phyloP scores from a whole-genome alignment of 2,113 vertebrate genomes.

The Pyrgilauda ruficollis region DNA sequence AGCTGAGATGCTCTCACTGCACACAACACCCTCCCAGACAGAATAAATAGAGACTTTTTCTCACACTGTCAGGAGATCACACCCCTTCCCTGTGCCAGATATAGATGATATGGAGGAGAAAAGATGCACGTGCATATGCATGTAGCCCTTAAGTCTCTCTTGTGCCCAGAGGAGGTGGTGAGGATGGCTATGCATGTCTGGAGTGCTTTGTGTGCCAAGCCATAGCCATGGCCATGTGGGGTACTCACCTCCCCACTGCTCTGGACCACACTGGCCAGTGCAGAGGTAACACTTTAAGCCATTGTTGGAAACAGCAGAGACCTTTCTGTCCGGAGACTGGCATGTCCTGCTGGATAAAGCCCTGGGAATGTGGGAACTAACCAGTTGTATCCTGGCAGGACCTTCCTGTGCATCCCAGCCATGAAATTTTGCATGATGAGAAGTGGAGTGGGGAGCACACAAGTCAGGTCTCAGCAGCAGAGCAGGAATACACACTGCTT shows the following conservation, averaged over 20 bases:
- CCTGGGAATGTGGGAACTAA: neutral
- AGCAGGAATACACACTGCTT: neutral
- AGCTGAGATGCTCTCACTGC: neutral
- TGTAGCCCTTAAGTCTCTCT: neutral
- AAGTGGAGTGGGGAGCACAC: accelerated
- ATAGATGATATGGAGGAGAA: neutral
- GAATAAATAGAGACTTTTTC: slow-evolving; percentile 45
- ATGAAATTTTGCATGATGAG: neutral
- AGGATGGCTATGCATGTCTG: neutral
- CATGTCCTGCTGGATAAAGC: neutral
- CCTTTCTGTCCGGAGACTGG: neutral
- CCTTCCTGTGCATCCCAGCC: neutral
- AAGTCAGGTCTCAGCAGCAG: neutral
- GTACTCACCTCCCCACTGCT: neutral
- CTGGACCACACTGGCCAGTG: accelerated
- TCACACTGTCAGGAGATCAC: slow-evolving; percentile 16
- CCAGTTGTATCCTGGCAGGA: neutral
- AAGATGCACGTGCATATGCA: neutral
- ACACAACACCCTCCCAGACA: neutral
- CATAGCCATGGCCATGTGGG: neutral
- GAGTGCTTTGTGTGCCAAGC: accelerated
- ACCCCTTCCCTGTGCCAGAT: neutral
- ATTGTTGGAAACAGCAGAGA: neutral
- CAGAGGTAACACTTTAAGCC: neutral
- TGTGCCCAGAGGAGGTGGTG: neutral